These are phyloP conservation scores for Stenichneumon culpator DNA, from an alignment of 2,888 invertebrate species.

Conservation along the genomic window DNA sequence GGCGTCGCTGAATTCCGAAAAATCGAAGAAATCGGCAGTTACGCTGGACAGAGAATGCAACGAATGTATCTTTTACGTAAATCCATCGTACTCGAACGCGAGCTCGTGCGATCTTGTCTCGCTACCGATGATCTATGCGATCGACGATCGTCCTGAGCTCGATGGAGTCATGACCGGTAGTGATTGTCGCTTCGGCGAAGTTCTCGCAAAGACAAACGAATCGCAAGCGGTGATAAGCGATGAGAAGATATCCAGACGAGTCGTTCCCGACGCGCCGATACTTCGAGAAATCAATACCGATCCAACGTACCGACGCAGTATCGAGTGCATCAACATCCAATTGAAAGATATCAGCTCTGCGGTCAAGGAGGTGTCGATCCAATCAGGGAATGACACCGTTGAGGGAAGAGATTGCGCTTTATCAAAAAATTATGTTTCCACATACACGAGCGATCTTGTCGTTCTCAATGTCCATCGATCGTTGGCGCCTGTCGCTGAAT, in stretches of 20 bases:
- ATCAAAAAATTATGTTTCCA: conserved; percentile 41
- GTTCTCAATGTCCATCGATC: conserved; percentile 5
- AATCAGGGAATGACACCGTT: background rate
- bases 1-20: conserved; percentile 18
- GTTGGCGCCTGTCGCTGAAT: background rate
- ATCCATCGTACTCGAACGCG: conserved; percentile 45
- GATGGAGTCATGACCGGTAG: background rate
- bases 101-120: conserved; percentile 47
- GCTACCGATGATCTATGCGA: conserved; percentile 12
- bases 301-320: background rate
- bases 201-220: background rate
- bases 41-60: background rate
- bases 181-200: background rate
- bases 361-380: conserved; percentile 26
- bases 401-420: background rate
- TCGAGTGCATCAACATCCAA: conserved; percentile 39
- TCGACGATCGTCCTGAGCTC: background rate
- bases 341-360: conserved; percentile 37
- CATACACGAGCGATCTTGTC: conserved; percentile 51
- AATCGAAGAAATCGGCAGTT: background rate
- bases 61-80: conserved; percentile 41
- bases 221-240: background rate
- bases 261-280: background rate
- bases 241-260: background rate
- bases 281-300: background rate